Evolutionary conservation across 2,888 invertebrate genomes (phyloP).

Genomic region (Pandemis cinnamomeana): DNA sequence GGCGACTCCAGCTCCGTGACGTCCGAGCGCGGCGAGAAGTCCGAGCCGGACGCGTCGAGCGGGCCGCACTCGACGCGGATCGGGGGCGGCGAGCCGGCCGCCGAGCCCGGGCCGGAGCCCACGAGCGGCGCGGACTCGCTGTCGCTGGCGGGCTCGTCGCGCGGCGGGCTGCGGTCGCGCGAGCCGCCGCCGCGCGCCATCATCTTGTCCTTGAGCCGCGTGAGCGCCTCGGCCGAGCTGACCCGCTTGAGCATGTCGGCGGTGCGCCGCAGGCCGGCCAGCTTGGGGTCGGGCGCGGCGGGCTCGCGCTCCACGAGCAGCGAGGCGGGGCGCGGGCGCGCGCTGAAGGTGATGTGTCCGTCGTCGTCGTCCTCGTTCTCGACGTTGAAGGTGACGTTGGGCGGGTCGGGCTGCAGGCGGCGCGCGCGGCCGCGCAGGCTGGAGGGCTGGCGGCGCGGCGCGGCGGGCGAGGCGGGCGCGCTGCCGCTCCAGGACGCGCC

Average conservation of each 20-base stretch:
- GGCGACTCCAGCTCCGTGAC: constrained; percentile 73
- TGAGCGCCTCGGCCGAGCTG: constrained; percentile 72
- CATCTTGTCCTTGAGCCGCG: constrained; percentile 73
- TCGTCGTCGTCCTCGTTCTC: constrained; percentile 77
- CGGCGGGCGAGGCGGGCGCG: constrained; percentile 56
- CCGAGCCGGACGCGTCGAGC: constrained; percentile 59
- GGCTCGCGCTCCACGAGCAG: constrained; percentile 63
- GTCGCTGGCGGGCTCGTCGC: constrained; percentile 84
- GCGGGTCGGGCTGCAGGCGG: constrained; percentile 60
- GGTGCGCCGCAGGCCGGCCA: constrained; percentile 67
- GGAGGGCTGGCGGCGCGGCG: constrained; percentile 61
- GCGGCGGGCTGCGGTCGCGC: constrained; percentile 71
- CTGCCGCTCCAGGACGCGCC: constrained; percentile 52
- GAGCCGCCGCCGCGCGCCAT: constrained; percentile 65
- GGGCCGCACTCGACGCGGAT: constrained; percentile 56
- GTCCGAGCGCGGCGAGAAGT: constrained; percentile 76
- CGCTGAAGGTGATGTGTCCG: constrained; percentile 78
- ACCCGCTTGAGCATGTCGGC: constrained; percentile 71
- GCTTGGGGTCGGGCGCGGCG: constrained; percentile 66
- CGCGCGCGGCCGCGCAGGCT: constrained; percentile 66
- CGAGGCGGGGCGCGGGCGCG: constrained; percentile 65
- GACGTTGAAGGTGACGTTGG: constrained; percentile 80
- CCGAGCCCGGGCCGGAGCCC: constrained; percentile 58
- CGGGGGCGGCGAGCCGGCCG: constrained; percentile 51
- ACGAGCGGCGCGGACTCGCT: constrained; percentile 89